Evolutionary conservation across 2,113 vertebrate species (phyloP).

Genomic region (Cynopterus brachyotis): DNA sequence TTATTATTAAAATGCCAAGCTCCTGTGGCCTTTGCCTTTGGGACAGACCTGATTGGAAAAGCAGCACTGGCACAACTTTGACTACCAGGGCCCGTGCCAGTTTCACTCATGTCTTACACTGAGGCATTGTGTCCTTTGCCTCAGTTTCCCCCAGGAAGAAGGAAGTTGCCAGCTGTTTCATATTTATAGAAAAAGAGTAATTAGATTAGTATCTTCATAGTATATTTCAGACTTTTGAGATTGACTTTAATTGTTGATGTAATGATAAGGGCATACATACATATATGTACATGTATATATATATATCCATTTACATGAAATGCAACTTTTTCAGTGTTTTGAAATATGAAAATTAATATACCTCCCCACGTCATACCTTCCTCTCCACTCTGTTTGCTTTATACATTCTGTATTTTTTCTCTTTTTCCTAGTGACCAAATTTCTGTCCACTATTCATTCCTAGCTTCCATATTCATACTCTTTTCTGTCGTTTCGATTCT

Average conservation of each 20-base stretch:
- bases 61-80: neutral
- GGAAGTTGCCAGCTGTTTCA: neutral
- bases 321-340: conserved; percentile 4
- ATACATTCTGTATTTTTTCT: neutral
- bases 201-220: neutral
- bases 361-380: neutral
- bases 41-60: neutral
- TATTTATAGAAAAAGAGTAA: neutral
- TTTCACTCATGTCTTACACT: neutral
- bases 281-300: neutral
- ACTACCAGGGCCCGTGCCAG: neutral
- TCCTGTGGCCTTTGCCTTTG: neutral
- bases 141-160: neutral
- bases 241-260: neutral
- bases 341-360: neutral
- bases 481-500: neutral
- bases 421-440: neutral
- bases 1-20: neutral
- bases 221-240: neutral
- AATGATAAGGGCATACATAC: neutral
- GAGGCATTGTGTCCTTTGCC: neutral
- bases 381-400: neutral
- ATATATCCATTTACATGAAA: neutral
- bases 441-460: neutral
- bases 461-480: neutral